These are phyloP conservation scores for Halichoerus grypus DNA, from an alignment of 2,113 vertebrate genomes.

Conservation along the genomic window DNA sequence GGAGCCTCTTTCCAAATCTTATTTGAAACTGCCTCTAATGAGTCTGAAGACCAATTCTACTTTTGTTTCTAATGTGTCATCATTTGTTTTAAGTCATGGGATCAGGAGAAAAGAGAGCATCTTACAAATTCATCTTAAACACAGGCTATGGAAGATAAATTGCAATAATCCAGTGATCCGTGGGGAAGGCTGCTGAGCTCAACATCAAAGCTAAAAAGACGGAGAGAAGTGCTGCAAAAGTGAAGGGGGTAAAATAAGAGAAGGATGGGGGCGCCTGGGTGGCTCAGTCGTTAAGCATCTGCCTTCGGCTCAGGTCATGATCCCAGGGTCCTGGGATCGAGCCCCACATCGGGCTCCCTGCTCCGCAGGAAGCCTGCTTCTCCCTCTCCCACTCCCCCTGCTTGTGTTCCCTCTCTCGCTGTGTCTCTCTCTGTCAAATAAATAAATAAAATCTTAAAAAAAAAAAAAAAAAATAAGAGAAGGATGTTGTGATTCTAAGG, in stretches of 20 bases:
- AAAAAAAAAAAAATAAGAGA: background rate
- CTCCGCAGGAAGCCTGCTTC: too few relatives aligned
- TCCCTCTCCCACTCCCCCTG: too few relatives aligned
- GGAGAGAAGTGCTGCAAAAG: background rate
- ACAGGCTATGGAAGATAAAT: background rate
- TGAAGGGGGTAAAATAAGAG: background rate
- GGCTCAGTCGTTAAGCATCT: too few relatives aligned
- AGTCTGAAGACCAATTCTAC: background rate
- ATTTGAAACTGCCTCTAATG: background rate
- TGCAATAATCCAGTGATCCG: background rate
- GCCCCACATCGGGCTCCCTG: too few relatives aligned
- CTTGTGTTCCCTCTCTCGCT: too few relatives aligned
- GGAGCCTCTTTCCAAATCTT: conserved; percentile 30
- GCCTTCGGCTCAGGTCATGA: too few relatives aligned
- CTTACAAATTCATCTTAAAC: background rate
- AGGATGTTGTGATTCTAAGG: background rate
- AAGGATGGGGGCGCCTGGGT: background rate
- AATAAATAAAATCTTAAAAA: too few relatives aligned
- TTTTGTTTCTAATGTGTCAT: background rate
- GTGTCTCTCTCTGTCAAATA: too few relatives aligned
- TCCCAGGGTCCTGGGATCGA: too few relatives aligned
- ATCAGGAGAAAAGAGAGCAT: background rate
- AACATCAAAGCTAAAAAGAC: background rate
- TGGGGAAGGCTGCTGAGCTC: background rate
- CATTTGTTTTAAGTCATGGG: background rate